phyloP scores from a whole-genome alignment of 2,888 invertebrate genomes.

The Agrenia bidenticulata region DNA sequence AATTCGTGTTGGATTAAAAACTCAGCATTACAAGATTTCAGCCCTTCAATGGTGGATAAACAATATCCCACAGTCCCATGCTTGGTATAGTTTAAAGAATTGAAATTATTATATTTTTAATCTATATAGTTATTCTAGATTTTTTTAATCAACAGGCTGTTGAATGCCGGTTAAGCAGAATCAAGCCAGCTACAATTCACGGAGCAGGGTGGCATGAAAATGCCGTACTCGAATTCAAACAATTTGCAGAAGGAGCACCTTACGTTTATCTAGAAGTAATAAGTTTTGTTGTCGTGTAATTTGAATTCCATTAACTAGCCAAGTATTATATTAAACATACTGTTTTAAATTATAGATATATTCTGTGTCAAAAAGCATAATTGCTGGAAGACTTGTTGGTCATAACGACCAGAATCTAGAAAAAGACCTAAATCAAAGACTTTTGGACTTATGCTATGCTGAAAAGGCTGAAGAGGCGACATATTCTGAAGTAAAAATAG shows the following conservation, averaged over 20 bases:
- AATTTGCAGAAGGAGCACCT: slow-evolving; percentile 28
- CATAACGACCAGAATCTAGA: slow-evolving; percentile 25
- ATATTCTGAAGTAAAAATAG: slow-evolving; percentile 67
- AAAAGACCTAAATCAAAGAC: slow-evolving; percentile 52
- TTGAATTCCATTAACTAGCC: neutral
- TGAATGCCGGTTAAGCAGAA: slow-evolving; percentile 43
- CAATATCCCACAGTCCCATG: slow-evolving; percentile 10
- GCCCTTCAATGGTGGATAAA: slow-evolving; percentile 24
- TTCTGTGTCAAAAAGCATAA: slow-evolving; percentile 74
- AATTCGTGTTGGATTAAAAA: slow-evolving; percentile 57
- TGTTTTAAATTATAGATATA: slow-evolving; percentile 60
- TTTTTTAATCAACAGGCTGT: slow-evolving; percentile 44
- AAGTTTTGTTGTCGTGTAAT: too few species aligned
- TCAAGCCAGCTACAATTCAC: slow-evolving; percentile 44
- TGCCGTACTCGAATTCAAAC: slow-evolving; percentile 29
- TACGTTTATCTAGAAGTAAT: slow-evolving; percentile 24
- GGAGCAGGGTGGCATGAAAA: slow-evolving; percentile 45
- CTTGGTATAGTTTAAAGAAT: slow-evolving; percentile 26
- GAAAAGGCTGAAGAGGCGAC: slow-evolving; percentile 72
- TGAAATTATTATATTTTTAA: neutral
- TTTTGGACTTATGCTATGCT: slow-evolving; percentile 67
- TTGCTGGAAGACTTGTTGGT: slow-evolving; percentile 66
- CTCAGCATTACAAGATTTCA: slow-evolving; percentile 27
- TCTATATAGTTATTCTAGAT: neutral
- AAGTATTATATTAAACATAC: neutral